Conservation (phyloP, 2,888 invertebrate species). For the Limnephilus marmoratus region DNA sequence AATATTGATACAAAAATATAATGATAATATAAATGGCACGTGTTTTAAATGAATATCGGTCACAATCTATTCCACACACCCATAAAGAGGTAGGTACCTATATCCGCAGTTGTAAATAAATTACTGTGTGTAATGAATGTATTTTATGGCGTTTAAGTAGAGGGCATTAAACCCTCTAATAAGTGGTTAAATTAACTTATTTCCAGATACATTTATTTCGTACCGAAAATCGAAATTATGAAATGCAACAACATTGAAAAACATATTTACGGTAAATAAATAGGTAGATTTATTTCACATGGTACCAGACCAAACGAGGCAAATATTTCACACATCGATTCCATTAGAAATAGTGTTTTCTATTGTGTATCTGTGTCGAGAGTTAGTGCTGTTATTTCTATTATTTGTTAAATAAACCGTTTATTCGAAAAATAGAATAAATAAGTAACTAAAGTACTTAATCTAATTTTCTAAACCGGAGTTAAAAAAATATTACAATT, state of each 20-base stretch:
- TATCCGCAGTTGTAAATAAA: neutral
- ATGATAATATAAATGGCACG: neutral
- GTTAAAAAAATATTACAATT: neutral
- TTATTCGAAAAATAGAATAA: too few relatives aligned
- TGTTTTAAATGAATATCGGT: neutral
- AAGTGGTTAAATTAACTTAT: constrained; percentile 20
- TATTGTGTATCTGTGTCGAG: too few relatives aligned
- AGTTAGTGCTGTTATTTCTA: too few relatives aligned
- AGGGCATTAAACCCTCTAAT: constrained; percentile 7
- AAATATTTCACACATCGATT: too few relatives aligned
- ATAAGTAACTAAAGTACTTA: too few relatives aligned
- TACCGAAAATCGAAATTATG: too few relatives aligned
- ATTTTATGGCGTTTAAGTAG: neutral
- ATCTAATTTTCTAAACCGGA: too few relatives aligned
- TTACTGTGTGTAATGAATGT: neutral
- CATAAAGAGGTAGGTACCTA: neutral
- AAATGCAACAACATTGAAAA: neutral
- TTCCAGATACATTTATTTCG: neutral
- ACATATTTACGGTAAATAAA: neutral
- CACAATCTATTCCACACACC: neutral
- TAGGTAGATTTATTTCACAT: neutral
- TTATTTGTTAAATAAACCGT: too few relatives aligned
- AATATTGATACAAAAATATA: neutral
- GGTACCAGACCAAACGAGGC: too few relatives aligned
- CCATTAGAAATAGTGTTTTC: too few relatives aligned